Evolutionary conservation across 2,113 vertebrate species (phyloP), one percentile per base, ranked within the genome.

Genomic region (Nymphicus hollandicus): DNA sequence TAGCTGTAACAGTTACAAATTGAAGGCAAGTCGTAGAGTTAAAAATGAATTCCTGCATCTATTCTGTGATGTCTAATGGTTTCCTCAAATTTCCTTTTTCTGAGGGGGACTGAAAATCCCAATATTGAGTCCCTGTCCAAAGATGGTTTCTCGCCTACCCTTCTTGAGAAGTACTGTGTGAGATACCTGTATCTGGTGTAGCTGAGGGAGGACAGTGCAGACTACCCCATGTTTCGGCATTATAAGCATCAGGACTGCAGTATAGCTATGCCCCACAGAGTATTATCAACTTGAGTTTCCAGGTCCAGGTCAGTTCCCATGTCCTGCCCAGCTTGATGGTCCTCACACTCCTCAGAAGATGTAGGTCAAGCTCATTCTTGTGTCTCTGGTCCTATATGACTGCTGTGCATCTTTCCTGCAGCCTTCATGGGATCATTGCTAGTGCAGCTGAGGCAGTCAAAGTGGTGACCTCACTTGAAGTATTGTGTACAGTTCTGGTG

Each of bases 221-320:
- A 35, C 19, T 27, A 35, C 24, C 35, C 3, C 0, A 50, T 0
- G 0, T 35, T 84, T 91, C 0, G 0, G 17, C 60, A 43, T 70
- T 84, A 16, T 46, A 47, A 68, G 37, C 35, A 39, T 81, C 39
- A 50, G 33, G 24, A 81, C 50, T 3, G 1, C 49, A 43, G 29
- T 1, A 2, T n/a, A 49, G 33, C 53, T 41, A 11, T 52, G 58
- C 17, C 17, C 18, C 9, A 4, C 29, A 33, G 27, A 43, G 10
- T 31, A 50, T 15, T 13, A 78, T 20, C n/a, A 78, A 25, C 39
- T 69, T 1, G 1, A 28, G 7, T 82, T 89, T 74, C 44, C 46
- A 35, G 13, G 20, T 86, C 33, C 27, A 16, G 47, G 13, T 18
- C 41, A 77, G 33, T 71, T 65, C 72, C 35, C 44, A 50, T 20